Base-by-base conservation (phyloP, 2,797 vertebrate genomes). In the Sternarchorhynchus goeldii region DNA sequence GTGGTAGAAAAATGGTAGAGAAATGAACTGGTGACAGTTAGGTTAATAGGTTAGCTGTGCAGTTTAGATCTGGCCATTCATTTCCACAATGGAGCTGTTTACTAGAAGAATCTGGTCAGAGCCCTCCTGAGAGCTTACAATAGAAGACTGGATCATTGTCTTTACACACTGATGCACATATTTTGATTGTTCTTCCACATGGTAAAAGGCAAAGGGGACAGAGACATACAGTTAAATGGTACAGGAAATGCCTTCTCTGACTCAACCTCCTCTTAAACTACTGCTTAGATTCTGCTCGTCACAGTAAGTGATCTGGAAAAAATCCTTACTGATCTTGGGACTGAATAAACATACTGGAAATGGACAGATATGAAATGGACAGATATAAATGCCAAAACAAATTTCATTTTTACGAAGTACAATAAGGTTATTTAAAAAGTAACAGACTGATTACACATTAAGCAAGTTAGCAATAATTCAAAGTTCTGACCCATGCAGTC, bases 181-280 rank as follows among this genome's bases (percentile, higher is more conserved):
- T 45, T 63, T 72, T 83, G 81, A 85, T 77, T 71, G 72, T 83
- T 85, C 64, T 59, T 77, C 81, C 81, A 83, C 79, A 73, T 85
- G 81, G 76, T 68, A 74, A n/a, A 70, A 72, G 67, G 62, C 78
- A 56, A 79, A 71, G 57, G 67, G 59, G 29, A 83, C 34, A 66
- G 62, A 74, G 60, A 74, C 65, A 3, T 60, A 79, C 67, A 79
- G 77, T 79, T 80, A 69, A 62, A 65, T 78, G 75, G 79, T 77
- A 76, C 74, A 83, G 85, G 85, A 84, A 86, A 84, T 83, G 64
- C 82, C 76, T 77, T 64, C 77, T 75, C 67, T 77, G 36, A 20
- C 79, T 67, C 77, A 63, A 59, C 70, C 73, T 84, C 62, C 73
- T 84, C 62, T 70, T 82, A 66, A 78, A 39, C 32, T 34, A 79